These are phyloP conservation scores for Calidris pugnax DNA, from an alignment of 2,113 vertebrate genomes.

Conservation along the genomic window DNA sequence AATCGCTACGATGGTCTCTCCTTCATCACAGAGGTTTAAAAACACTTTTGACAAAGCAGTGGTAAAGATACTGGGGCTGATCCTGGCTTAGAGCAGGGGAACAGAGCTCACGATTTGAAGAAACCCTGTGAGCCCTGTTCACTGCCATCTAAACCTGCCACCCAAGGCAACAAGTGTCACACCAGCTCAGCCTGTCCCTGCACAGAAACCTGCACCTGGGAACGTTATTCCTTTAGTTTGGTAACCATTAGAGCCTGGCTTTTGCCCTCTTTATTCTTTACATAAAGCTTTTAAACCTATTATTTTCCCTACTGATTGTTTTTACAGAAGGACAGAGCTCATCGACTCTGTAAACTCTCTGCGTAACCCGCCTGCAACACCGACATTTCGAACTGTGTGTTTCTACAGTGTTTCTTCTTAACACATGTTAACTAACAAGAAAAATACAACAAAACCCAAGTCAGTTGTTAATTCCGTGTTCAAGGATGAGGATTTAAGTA, in stretches of 20 bases:
- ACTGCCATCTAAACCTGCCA: not conserved
- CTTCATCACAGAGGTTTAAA: not conserved
- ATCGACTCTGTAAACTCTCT: not conserved
- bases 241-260: not conserved
- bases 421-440: not conserved
- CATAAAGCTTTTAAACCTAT: not conserved
- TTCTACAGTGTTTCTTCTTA: not conserved
- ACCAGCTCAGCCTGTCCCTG: not conserved
- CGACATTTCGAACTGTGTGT: not conserved
- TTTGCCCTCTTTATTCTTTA: not conserved
- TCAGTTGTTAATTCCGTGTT: rapidly evolving
- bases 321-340: not conserved
- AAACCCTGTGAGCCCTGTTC: not conserved
- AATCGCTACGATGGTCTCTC: rapidly evolving
- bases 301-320: not conserved
- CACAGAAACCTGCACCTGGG: rapidly evolving
- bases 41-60: not conserved
- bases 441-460: not conserved
- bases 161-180: rapidly evolving
- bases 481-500: not conserved
- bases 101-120: not conserved
- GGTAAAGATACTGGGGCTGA: not conserved
- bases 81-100: not conserved
- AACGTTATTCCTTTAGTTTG: not conserved
- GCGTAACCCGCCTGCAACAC: rapidly evolving